Evolutionary conservation across 2,797 vertebrate species (phyloP), one percentile per base, ranked within the genome.

Genomic region (Telmatherina bonti): DNA sequence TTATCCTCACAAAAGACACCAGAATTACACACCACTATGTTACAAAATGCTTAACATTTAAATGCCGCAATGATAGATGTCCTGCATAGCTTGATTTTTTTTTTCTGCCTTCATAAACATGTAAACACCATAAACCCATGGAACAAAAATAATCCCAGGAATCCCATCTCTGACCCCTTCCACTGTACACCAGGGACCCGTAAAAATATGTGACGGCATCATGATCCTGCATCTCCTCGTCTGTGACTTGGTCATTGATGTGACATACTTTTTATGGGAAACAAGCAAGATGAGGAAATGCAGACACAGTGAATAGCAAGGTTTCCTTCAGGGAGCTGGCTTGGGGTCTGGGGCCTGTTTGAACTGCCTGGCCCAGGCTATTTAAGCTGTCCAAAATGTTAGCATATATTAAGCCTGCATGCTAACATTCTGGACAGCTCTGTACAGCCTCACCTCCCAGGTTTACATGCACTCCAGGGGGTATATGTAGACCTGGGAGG

Each of bases 271-370:
- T 71, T 80, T 87, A 88, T 62, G 51, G 70, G 57, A 72, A 80
- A 75, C 73, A 59, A 81, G 67, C 38, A 70, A 66, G 76, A 76
- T 88, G 90, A 93, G 74, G 78, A 82, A 89, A 74, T 76, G 67
- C 88, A 93, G 91, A 88, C 64, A 74, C 84, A 49, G 29, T 47
- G 66, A 70, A 59, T 64, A 47, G 75, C 2, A 26, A 35, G 74
- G 72, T 84, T 86, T 86, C 78, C 87, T 83, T 81, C 62, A 43
- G 82, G 79, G 83, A 74, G 75, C 79, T 58, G 18, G 35, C 60
- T 53, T 31, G 27, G 62, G 72, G 74, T 84, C 85, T 64, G 59
- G 76, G 59, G 75, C 55, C 38, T 67, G 82, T 87, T 82, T 90
- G 82, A 93, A 89, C 86, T 82, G 74, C 41, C 8, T 79, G 74